phyloP scores from a whole-genome alignment of 2,113 vertebrate genomes.

The Carollia perspicillata region DNA sequence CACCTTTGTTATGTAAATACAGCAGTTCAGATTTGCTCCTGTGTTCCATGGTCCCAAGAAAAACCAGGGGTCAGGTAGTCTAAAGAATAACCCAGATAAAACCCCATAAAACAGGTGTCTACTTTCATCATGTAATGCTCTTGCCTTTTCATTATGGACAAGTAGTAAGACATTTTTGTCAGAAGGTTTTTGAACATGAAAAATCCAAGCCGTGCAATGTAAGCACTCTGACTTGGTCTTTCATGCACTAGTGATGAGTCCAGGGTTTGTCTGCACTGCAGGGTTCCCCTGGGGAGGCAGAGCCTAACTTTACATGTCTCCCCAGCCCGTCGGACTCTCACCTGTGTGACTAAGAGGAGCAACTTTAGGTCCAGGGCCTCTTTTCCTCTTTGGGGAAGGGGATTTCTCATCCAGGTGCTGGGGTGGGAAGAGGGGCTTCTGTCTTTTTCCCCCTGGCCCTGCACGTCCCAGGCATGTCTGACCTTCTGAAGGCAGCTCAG shows the following conservation, averaged over 20 bases:
- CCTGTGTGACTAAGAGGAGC: accelerated
- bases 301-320: neutral
- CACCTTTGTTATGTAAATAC: too few species aligned
- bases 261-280: too few species aligned
- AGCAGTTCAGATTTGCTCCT: neutral
- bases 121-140: neutral
- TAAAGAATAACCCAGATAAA: neutral
- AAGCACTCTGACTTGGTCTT: accelerated
- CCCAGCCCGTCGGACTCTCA: neutral
- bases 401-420: accelerated
- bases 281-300: neutral
- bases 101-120: neutral
- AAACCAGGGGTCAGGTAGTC: neutral
- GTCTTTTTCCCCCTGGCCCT: neutral
- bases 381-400: neutral
- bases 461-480: accelerated
- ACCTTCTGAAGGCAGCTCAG: neutral
- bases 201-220: neutral
- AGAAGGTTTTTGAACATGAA: neutral
- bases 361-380: neutral
- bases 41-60: neutral
- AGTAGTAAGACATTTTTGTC: neutral
- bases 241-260: accelerated
- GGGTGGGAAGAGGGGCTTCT: neutral
- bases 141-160: neutral